phyloP scores from a whole-genome alignment of 2,888 invertebrate species.

The Yponomeuta evonymella region DNA sequence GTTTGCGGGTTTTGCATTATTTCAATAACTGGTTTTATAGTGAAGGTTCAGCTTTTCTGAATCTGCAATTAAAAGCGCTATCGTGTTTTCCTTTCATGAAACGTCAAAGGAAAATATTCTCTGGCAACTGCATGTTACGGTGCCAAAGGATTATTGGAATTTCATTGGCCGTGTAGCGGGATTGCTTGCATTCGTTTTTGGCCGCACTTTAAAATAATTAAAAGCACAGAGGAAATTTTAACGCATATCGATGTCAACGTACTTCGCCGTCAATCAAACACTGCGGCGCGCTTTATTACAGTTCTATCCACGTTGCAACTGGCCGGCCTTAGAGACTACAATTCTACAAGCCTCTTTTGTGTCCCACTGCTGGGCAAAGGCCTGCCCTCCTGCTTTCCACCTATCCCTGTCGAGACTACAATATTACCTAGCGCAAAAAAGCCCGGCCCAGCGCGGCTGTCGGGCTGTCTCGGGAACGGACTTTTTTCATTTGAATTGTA shows the following conservation, averaged over 20 bases:
- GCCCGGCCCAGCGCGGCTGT: too few relatives aligned
- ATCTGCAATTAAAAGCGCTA: neutral
- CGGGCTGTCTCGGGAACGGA: too few relatives aligned
- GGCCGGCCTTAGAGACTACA: too few relatives aligned
- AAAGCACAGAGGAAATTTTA: neutral
- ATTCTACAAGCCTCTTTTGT: too few relatives aligned
- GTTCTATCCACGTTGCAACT: too few relatives aligned
- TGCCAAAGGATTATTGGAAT: conserved; percentile 43
- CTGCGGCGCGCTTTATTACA: neutral
- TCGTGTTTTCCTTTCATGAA: neutral
- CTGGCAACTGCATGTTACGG: conserved; percentile 36
- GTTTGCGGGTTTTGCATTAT: too few relatives aligned
- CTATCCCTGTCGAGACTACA: too few relatives aligned
- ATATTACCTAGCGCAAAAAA: too few relatives aligned
- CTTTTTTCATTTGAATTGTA: too few relatives aligned
- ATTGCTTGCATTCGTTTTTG: neutral
- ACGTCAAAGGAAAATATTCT: conserved; percentile 22
- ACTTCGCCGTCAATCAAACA: neutral
- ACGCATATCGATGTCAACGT: neutral
- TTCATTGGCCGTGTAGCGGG: conserved; percentile 29
- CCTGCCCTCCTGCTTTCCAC: too few relatives aligned
- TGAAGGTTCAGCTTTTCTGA: neutral
- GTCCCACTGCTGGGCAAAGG: too few relatives aligned
- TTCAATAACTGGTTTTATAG: too few relatives aligned
- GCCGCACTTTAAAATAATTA: conserved; percentile 5